These are phyloP conservation scores for Dendrocopos noguchii DNA, from an alignment of 2,113 vertebrate species.

Conservation along the genomic window DNA sequence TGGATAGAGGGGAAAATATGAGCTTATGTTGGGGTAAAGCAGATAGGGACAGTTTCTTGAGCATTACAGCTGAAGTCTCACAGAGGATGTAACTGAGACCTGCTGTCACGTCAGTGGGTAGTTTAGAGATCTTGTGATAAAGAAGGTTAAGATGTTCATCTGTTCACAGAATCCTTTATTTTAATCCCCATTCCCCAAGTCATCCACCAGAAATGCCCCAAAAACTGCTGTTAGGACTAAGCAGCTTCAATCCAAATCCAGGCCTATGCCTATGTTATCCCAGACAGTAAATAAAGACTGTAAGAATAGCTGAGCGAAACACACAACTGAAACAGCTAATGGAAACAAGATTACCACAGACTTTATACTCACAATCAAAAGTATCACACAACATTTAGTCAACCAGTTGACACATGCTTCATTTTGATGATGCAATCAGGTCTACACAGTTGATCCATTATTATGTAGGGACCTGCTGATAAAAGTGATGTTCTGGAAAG, in stretches of 20 bases:
- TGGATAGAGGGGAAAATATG: too few species aligned
- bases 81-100: not conserved
- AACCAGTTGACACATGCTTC: not conserved
- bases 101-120: not conserved
- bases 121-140: not conserved
- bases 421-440: conserved; percentile 33
- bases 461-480: conserved; percentile 28
- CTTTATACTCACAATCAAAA: not conserved
- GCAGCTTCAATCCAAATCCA: not conserved
- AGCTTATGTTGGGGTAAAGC: not conserved
- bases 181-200: not conserved
- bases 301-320: not conserved
- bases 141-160: not conserved
- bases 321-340: not conserved
- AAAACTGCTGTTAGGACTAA: not conserved
- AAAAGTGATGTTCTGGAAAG: conserved; percentile 27
- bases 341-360: conserved; percentile 9
- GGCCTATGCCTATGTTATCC: not conserved
- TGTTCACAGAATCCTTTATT: not conserved
- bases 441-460: not conserved
- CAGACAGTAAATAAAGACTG: not conserved
- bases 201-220: not conserved
- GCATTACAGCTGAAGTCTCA: rapidly evolving
- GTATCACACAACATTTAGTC: not conserved
- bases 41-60: not conserved